A percentile compares a stretch with the other conserved stretches of the same genome.
Evolutionary conservation across 1,140 invertebrate genomes (phyloP).

Genomic region (Lepidotrigona ventralis): DNA sequence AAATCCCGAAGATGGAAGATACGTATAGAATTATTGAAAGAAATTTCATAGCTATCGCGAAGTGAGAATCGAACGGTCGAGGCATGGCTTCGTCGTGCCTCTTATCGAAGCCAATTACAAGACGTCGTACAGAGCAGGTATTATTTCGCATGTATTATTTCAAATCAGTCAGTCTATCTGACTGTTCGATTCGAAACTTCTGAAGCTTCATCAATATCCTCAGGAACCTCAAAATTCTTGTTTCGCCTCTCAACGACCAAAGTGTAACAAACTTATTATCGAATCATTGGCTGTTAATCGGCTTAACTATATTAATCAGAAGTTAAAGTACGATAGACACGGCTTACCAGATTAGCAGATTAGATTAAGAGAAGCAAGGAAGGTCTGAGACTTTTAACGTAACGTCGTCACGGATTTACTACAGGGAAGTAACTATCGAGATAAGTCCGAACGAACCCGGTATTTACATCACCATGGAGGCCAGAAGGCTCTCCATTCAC

Average conservation of each 20-base stretch:
- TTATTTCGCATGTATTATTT: too few relatives aligned
- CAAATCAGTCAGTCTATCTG: not conserved
- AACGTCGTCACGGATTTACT: not conserved
- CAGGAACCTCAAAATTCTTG: not conserved
- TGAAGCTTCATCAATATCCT: not conserved
- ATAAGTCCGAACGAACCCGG: not conserved
- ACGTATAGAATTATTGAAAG: not conserved
- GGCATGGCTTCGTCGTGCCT: constrained; percentile 2
- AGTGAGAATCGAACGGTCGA: not conserved
- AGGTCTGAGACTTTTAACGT: too few relatives aligned
- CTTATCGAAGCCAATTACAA: constrained; percentile 22
- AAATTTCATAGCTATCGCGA: not conserved
- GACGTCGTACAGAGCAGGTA: not conserved
- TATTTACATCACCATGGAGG: constrained; percentile 24
- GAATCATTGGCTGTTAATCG: not conserved
- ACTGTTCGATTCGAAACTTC: not conserved
- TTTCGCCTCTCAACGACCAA: not conserved
- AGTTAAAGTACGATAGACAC: not conserved
- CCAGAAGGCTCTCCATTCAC: not conserved
- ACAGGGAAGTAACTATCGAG: too few relatives aligned
- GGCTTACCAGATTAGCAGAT: not conserved
- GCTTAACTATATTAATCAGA: not conserved
- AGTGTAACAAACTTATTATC: not conserved
- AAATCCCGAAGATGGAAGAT: not conserved
- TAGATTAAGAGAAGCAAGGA: not conserved